These are phyloP conservation scores for Mesocentrotus franciscanus DNA, from an alignment of 53 echinoderm and acorn worm species.

Conservation along the genomic window DNA sequence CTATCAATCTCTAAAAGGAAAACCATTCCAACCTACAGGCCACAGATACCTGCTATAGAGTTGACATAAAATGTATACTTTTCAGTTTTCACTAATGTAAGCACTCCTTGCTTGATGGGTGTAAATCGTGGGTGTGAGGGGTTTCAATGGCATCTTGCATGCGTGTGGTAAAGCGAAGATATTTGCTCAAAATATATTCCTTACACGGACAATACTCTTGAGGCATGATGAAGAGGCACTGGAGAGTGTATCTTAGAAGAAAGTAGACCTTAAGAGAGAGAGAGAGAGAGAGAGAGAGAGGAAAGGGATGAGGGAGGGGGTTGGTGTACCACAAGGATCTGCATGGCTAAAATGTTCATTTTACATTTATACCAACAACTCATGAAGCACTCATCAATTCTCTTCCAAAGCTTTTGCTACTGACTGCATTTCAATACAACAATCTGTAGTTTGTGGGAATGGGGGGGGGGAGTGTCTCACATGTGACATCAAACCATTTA, in stretches of 20 bases:
- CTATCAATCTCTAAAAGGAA: not conserved
- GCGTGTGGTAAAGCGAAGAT: not conserved
- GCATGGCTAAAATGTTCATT: no score
- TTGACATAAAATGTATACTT: slow-evolving; percentile 20
- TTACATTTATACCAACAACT: no score
- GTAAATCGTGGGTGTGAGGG: slow-evolving; percentile 31
- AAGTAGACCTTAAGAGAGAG: not conserved
- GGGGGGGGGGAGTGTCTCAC: no score
- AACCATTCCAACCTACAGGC: not conserved
- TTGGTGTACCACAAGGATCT: not conserved
- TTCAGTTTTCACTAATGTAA: not conserved
- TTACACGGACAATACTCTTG: slow-evolving; percentile 25
- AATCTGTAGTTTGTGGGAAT: no score
- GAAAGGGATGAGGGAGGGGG: not conserved
- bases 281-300: not conserved
- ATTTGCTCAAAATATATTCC: slow-evolving; percentile 37
- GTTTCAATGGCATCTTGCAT: not conserved
- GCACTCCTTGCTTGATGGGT: not conserved
- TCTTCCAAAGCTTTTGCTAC: no score
- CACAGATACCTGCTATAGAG: not conserved
- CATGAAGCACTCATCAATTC: no score
- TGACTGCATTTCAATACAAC: no score
- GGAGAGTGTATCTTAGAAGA: not conserved
- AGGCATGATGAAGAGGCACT: slow-evolving; percentile 10
- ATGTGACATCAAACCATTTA: no score